Evolutionary conservation across 2,797 vertebrate species (phyloP), one percentile per base, ranked within the genome.

Genomic region (Tadarida brasiliensis): DNA sequence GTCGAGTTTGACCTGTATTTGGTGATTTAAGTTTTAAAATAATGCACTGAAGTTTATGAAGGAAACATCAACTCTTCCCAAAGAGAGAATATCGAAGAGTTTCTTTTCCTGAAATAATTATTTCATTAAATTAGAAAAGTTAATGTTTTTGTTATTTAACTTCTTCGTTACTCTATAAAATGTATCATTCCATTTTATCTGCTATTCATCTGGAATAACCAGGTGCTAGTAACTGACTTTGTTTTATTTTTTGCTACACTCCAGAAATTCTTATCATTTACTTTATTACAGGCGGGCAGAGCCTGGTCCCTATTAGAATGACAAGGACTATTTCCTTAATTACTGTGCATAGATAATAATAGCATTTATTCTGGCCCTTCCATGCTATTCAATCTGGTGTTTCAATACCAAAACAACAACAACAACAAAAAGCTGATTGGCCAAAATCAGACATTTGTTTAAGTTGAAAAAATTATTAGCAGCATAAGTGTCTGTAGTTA

Each of bases 291-390:
- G 96, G 24, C 87, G 96, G 98, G 96, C 97, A 96, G 94, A 98
- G 97, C 96, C 97, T 98, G 97, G 97, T 96, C 95, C 97, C 91
- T 97, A 94, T 94, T 98, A 96, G 97, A 98, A 97, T 97, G 97
- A 98, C 98, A 98, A 98, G 97, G 96, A 98, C 98, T 98, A 97
- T 98, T 98, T 98, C 97, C 98, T 98, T 98, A 98, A 98, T 98
- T 98, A 98, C 98, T 98, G 92, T 97, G 97, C 97, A 98, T 96
- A 98, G n/a, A n/a, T n/a, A 97, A 98, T 98, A 98, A 98, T 98
- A 98, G 97, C 98, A 98, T 98, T 98, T 98, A 98, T 98, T 97
- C 98, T 98, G 98, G 98, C 98, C 97, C 96, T 98, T 96, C 96
- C 90, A 92, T 92, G 97, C 96, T 98, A 98, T 98, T 98, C 98